Evolutionary conservation across 1,140 invertebrate genomes (phyloP).

Genomic region (Cyclargus thomasi): DNA sequence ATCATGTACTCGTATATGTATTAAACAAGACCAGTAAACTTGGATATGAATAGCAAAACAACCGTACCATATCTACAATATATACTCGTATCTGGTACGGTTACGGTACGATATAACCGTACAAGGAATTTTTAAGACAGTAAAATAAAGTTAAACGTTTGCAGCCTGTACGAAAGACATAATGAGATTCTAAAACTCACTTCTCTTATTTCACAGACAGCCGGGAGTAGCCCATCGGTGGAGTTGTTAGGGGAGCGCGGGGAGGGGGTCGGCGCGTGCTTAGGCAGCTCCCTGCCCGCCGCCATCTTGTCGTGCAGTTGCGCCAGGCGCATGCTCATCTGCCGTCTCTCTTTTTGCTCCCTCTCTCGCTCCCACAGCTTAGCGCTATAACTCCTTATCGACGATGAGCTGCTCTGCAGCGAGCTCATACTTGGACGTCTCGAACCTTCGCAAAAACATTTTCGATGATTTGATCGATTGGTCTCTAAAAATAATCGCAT

Average conservation of each 20-base stretch:
- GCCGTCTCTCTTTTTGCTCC: conserved; percentile 84
- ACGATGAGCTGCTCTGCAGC: conserved; percentile 85
- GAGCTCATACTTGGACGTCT: conserved; percentile 87
- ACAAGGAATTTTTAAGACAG: too few species aligned
- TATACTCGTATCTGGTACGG: too few species aligned
- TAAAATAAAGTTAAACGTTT: too few species aligned
- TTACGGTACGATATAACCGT: too few species aligned
- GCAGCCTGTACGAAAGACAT: too few species aligned
- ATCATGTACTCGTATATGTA: too few species aligned
- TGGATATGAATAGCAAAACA: too few species aligned
- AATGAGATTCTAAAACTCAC: conserved; percentile 43
- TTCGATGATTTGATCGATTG: not conserved
- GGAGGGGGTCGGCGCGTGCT: conserved; percentile 80
- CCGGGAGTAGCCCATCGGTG: conserved; percentile 83
- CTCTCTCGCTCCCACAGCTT: conserved; percentile 84
- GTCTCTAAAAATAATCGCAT: not conserved
- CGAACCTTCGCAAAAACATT: conserved; percentile 78
- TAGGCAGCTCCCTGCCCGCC: conserved; percentile 56
- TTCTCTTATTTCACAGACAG: conserved; percentile 84
- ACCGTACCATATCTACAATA: too few species aligned
- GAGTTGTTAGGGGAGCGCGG: conserved; percentile 83
- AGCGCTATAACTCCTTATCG: conserved; percentile 85
- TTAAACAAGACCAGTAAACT: too few species aligned
- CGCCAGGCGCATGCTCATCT: conserved; percentile 82
- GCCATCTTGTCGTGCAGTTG: conserved; percentile 76